Evolutionary conservation across 2,888 invertebrate genomes (phyloP).

Genomic region (Neuroscelio doddi): DNA sequence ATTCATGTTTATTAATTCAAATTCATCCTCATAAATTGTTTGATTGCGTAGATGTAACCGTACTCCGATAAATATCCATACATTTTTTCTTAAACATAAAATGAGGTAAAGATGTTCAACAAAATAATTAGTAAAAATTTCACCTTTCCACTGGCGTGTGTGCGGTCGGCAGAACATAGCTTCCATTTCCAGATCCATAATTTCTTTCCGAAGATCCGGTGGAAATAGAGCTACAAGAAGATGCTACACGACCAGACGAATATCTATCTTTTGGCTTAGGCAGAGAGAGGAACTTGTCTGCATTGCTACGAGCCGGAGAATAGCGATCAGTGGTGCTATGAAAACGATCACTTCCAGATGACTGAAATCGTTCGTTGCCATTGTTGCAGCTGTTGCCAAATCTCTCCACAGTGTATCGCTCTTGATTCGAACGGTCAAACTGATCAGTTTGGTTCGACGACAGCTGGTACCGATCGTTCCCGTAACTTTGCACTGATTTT

Average conservation of each 20-base stretch:
- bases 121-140: too few relatives aligned
- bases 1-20: too few relatives aligned
- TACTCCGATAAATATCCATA: too few relatives aligned
- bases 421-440: constrained; percentile 53
- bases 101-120: too few relatives aligned
- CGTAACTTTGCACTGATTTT: constrained; percentile 62
- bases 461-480: constrained; percentile 52
- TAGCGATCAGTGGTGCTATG: constrained; percentile 62
- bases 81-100: too few relatives aligned
- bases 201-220: constrained; percentile 57
- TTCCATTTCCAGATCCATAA: constrained; percentile 54
- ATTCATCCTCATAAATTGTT: too few relatives aligned
- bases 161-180: constrained; percentile 80
- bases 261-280: constrained; percentile 69
- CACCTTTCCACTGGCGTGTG: constrained; percentile 81
- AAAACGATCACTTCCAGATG: constrained; percentile 57
- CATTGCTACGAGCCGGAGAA: constrained; percentile 61
- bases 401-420: constrained; percentile 45
- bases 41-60: too few relatives aligned
- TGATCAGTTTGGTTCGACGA: constrained; percentile 54
- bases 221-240: constrained; percentile 54
- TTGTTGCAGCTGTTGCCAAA: constrained; percentile 29
- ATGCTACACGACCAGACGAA: constrained; percentile 57
- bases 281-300: constrained; percentile 66
- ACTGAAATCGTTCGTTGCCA: constrained; percentile 51